A percentile compares a stretch with the other conserved stretches of the same genome.
phyloP scores from a whole-genome alignment of 2,888 invertebrate species.

The Cyclophora albipunctata region DNA sequence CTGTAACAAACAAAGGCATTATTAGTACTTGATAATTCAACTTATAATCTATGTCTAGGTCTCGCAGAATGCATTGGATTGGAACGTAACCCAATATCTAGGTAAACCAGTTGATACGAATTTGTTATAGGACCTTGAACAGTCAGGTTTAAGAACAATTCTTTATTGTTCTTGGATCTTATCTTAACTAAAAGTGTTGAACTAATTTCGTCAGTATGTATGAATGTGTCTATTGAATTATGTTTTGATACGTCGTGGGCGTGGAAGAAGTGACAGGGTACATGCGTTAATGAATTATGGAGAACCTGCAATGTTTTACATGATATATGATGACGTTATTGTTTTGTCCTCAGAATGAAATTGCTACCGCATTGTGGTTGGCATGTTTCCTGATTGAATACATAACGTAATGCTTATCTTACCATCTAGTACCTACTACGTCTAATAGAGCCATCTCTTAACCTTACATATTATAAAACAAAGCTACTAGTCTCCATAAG shows the following conservation, averaged over 20 bases:
- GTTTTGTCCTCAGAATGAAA: constrained; percentile 25
- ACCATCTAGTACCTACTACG: background rate
- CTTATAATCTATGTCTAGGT: constrained; percentile 6
- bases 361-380: constrained; percentile 21
- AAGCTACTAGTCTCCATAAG: too few species aligned
- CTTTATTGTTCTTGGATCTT: constrained; percentile 5
- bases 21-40: background rate
- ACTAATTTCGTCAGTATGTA: background rate
- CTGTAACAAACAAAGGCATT: constrained; percentile 41
- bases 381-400: constrained; percentile 33
- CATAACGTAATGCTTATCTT: constrained; percentile 3
- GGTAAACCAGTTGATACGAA: constrained; percentile 16
- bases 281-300: constrained; percentile 15
- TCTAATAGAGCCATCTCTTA: too few species aligned
- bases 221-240: background rate
- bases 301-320: constrained; percentile 14
- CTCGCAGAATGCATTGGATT: constrained; percentile 7
- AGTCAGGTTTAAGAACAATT: constrained; percentile 18
- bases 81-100: constrained; percentile 14
- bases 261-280: constrained; percentile 17
- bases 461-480: too few species aligned
- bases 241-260: constrained; percentile 16
- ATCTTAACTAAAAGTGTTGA: too few species aligned
- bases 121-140: constrained; percentile 17
- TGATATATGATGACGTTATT: constrained; percentile 24